Evolutionary conservation across 2,797 vertebrate genomes (phyloP), one percentile per base, ranked within the genome.

Genomic region (Anniella stebbinsi): DNA sequence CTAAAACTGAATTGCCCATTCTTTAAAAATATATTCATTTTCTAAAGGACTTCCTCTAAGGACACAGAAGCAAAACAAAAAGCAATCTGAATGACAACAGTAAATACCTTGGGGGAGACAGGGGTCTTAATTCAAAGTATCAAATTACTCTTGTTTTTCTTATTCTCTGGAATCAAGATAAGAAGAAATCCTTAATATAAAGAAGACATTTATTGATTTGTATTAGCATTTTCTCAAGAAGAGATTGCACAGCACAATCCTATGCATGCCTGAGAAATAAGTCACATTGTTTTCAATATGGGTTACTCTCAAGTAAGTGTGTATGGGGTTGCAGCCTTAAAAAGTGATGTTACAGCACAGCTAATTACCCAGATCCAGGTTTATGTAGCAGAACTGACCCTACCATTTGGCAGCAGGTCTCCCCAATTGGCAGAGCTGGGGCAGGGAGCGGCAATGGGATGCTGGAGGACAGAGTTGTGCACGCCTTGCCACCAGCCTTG

Each of bases 31-130:
- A 86, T 69, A 38, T 21, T 91, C 90, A 28, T 85, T 90, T 57
- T 67, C 63, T 91, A 86, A 94, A 78, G 76, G 81, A 75, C 93
- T 92, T 88, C 36, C 81, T 93, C 1, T 89, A 90, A 63, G 72
- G 78, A 78, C 66, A 91, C 17, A 33, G 21, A 45, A 48, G 77
- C 2, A 5, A 87, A 80, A 9, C 17, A 38, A 75, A 78, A 81
- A 70, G 41, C 60, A 87, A 78, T 66, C 11, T 70, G 28, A 51
- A 87, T 36, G 28, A 38, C 48, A 51, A 69, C 91, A 25, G 10
- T 73, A 88, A 89, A 90, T 93, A 1, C 7, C 28, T 28, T 30
- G 15, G 60, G 60, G 60, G 21, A 63, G 21, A 63, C 48, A 80
- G 25, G 38, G 9, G 38, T 17, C 3, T 33, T 93, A 84, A 41